phyloP scores from a whole-genome alignment of 2,888 invertebrate species.

The Ramazzottius varieornatus region DNA sequence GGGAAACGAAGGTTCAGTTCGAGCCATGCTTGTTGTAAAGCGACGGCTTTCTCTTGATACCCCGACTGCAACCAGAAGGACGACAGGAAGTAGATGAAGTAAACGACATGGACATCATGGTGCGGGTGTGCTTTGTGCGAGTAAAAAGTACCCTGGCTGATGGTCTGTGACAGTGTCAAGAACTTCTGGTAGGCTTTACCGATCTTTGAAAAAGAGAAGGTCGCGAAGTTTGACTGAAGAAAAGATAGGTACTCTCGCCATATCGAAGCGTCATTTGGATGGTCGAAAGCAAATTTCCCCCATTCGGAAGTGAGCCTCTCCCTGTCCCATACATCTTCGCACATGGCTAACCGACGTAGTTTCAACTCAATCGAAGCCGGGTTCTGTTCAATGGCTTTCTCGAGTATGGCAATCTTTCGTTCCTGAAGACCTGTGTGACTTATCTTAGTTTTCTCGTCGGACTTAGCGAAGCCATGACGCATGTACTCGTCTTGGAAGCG shows the following conservation, averaged over 20 bases:
- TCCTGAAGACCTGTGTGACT: conserved; percentile 15
- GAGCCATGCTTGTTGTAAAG: conserved; percentile 22
- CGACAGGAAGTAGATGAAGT: conserved; percentile 17
- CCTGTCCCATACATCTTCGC: conserved; percentile 17
- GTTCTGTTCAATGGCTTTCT: conserved; percentile 22
- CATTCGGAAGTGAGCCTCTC: conserved; percentile 20
- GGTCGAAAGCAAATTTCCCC: conserved; percentile 21
- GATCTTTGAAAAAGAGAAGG: conserved; percentile 18
- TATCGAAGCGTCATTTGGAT: conserved; percentile 20
- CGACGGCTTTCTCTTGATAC: conserved; percentile 23
- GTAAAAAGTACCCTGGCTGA: conserved; percentile 18
- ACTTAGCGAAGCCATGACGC: not conserved
- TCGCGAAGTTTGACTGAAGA: conserved; percentile 18
- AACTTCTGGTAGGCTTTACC: conserved; percentile 20
- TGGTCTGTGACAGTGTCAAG: conserved; percentile 16
- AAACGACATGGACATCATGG: conserved; percentile 14
- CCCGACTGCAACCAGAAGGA: conserved; percentile 20
- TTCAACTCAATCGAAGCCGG: conserved; percentile 20
- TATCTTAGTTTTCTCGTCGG: too few species aligned
- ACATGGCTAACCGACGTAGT: conserved; percentile 18
- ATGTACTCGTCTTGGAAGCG: conserved; percentile 22
- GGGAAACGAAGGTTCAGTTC: conserved; percentile 24
- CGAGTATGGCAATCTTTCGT: conserved; percentile 23
- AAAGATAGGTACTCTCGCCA: conserved; percentile 23
- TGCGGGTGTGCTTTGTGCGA: conserved; percentile 16